Base-by-base conservation (phyloP, 2,888 invertebrate genomes). In the Luperina nickerlii region DNA sequence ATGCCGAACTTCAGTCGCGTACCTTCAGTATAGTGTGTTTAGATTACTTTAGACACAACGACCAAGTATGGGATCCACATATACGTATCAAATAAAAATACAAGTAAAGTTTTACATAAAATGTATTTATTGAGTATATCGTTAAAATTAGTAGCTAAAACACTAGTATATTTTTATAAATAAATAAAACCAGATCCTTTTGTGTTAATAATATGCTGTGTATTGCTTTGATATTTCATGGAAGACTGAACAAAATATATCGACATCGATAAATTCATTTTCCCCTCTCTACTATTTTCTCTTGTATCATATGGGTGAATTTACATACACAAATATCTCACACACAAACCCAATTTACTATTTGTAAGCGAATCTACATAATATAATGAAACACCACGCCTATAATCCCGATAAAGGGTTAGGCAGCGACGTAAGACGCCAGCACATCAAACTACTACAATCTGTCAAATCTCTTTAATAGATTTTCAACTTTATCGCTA, bases 161-260 rank as follows among this genome's bases (percentile, higher is more conserved):
- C n/a, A 81, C 72, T 63, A 65, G 15, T 66, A n/a, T 32, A 51
- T 20, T 60, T 79, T 9, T 18, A 63, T 45, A 79, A 72, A 63
- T 78, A 79, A 79, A 79, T 68, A 38, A 75, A 48, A 63, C 20
- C 63, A 69, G 70, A 70, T 78, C n/a, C 0, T 20, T 45, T 54
- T 51, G 24, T 60, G 13, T 76, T 24, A 51, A 32, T 32, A 32
- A 32, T 72, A 54, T 72, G 38, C n/a, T 38, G 38, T 57, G 4
- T 73, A 75, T 72, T 60, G 32, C 32, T 74, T 18, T 32, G 24
- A 70, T 70, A 54, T 75, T 38, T 27, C 18, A 65, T 32, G 78
- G 78, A 77, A 77, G 78, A 78, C 54, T 20, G 32, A 24, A 24
- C 51, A 38, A 70, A 70, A n/a, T 70, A 24, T 70, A 54, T 70